phyloP scores from a whole-genome alignment of 2,888 invertebrate genomes.

The Orchestes rusci region DNA sequence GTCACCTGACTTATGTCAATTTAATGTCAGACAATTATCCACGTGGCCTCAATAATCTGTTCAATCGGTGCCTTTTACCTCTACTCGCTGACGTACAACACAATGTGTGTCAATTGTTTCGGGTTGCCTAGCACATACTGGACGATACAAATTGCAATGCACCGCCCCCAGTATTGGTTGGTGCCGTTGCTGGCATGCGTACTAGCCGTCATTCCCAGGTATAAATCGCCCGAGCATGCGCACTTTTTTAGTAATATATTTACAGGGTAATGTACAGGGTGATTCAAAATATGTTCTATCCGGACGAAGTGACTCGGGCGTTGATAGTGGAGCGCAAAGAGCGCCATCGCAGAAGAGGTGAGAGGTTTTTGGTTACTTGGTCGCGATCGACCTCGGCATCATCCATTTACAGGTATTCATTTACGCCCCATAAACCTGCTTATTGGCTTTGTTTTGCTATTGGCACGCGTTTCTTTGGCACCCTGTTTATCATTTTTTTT shows the following conservation, averaged over 20 bases:
- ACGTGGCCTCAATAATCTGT: constrained; percentile 65
- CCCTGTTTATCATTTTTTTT: constrained; percentile 1
- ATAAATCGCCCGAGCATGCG: constrained; percentile 28
- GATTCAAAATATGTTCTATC: constrained; percentile 60
- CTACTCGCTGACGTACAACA: constrained; percentile 79
- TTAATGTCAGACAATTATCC: constrained; percentile 74
- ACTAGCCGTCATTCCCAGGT: constrained; percentile 78
- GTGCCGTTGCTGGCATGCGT: constrained; percentile 69
- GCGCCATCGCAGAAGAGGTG: constrained; percentile 49
- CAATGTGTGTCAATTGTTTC: constrained; percentile 72
- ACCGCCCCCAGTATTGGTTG: constrained; percentile 73
- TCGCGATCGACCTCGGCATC: constrained; percentile 55
- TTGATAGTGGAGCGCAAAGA: constrained; percentile 54
- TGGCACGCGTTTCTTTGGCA: no score
- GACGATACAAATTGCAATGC: constrained; percentile 74
- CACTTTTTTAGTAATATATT: constrained; percentile 3
- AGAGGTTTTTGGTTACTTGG: constrained; percentile 57
- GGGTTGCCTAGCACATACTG: constrained; percentile 81
- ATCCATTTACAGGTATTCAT: constrained; percentile 51
- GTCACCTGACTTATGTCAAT: neutral
- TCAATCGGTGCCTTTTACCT: constrained; percentile 77
- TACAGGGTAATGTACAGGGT: constrained; percentile 63
- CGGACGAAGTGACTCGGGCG: constrained; percentile 68
- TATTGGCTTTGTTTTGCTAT: neutral
- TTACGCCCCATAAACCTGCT: constrained; percentile 16